Evolutionary conservation across 2,113 vertebrate genomes (phyloP), one percentile per base, ranked within the genome.

Genomic region (Leucopternis melanops): DNA sequence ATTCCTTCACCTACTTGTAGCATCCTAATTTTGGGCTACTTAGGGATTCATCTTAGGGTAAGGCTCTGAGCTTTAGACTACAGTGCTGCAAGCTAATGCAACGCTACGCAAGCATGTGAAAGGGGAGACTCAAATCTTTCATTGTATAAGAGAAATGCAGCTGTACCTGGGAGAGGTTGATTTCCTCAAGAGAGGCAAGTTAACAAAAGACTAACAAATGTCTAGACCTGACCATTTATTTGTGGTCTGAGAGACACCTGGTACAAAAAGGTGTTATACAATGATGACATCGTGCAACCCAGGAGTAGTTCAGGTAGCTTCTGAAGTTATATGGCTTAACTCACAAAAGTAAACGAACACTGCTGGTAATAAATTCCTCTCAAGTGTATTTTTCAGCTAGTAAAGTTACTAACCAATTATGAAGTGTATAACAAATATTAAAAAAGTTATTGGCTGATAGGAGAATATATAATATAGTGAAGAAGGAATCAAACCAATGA

Each of bases 41-140:
- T 44, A 38, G 23, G 23, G 27, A 44, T 87, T 74, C 34, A 70
- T 20, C 2, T 73, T 36, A 26, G 27, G 9, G 13, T 23, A 55
- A 14, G 11, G 32, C 44, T 89, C 49, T 82, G 55, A 79, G 55
- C 50, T 40, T 54, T 22, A 36, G 55, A n/a, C 50, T 27, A 5
- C 36, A 52, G 32, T 10, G n/a, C 63, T 45, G 23, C 44, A 40
- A 38, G 27, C 38, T 77, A 17, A 52, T 21, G 34, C 13, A 55
- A 57, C 5, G 1, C 63, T 17, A 2, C 0, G 0, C 0, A 3
- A 31, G 6, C 20, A 2, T 10, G 20, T 47, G 73, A 67, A 87
- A 80, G 54, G 11, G 16, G 47, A 36, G n/a, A 38, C 22, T 61
- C 10, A 8, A 2, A 34, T 70, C 49, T 45, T 38, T 8, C 11